Conservation (phyloP, 2,888 invertebrate species). For the Zelleria hepariella region DNA sequence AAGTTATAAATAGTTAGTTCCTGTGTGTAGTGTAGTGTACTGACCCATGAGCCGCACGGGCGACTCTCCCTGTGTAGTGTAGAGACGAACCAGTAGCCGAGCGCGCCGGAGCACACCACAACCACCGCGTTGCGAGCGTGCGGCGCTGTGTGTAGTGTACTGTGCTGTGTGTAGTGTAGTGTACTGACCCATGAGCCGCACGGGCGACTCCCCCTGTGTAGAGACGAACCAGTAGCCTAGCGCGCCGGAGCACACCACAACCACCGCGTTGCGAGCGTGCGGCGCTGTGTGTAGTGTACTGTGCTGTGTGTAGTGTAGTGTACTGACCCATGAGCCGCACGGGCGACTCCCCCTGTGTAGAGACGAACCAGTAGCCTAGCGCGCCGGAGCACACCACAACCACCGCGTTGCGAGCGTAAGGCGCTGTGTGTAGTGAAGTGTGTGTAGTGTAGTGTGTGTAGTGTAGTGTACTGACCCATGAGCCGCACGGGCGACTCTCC, state of each 20-base stretch:
- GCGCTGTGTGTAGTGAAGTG: no score
- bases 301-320: no score
- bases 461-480: constrained; percentile 73
- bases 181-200: constrained; percentile 77
- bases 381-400: constrained; percentile 81
- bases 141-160: no score
- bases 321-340: constrained; percentile 78
- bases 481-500: constrained; percentile 75
- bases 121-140: constrained; percentile 84
- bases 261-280: constrained; percentile 88
- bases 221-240: constrained; percentile 76
- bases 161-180: no score
- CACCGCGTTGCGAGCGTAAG: constrained; percentile 89
- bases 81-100: constrained; percentile 76
- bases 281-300: no score
- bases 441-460: no score
- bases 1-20: no score
- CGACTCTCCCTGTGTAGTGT: constrained; percentile 51
- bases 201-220: constrained; percentile 68
- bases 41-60: constrained; percentile 81
- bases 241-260: constrained; percentile 80
- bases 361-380: constrained; percentile 76
- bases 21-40: constrained; percentile 13
- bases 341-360: constrained; percentile 64
- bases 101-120: constrained; percentile 80